Conservation (phyloP, 2,113 vertebrate species). For the Synchiropus splendidus region DNA sequence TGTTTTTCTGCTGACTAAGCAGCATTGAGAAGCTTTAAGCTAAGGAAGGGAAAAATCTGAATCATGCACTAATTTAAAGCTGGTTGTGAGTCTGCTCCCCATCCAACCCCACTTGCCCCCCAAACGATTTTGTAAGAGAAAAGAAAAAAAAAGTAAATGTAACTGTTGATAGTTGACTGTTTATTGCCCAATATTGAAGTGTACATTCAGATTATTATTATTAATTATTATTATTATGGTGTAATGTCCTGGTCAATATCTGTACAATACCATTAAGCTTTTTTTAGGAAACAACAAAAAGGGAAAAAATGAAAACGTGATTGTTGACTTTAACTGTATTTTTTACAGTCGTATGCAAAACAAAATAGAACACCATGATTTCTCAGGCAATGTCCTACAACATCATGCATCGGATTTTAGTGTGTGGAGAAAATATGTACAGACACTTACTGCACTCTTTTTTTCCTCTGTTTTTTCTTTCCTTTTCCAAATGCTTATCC, state of each 20-base stretch:
- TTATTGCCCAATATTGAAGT: conserved; percentile 71
- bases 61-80: conserved; percentile 59
- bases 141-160: conserved; percentile 60
- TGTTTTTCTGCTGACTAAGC: conserved; percentile 35
- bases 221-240: conserved; percentile 38
- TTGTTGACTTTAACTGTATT: conserved; percentile 72
- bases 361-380: conserved; percentile 53
- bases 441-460: conserved; percentile 24
- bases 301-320: conserved; percentile 60
- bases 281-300: conserved; percentile 64
- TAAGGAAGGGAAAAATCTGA: conserved; percentile 33
- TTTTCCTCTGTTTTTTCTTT: conserved; percentile 20
- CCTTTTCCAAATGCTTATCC: conserved; percentile 14
- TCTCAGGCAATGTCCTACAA: conserved; percentile 58
- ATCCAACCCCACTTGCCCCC: conserved; percentile 27
- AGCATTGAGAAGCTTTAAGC: conserved; percentile 33
- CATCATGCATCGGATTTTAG: conserved; percentile 42
- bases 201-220: conserved; percentile 63
- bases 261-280: conserved; percentile 66
- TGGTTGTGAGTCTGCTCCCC: conserved; percentile 42
- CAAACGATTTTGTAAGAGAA: conserved; percentile 61
- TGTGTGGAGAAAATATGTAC: conserved; percentile 42
- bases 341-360: conserved; percentile 76
- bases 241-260: conserved; percentile 67
- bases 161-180: conserved; percentile 69